Evolutionary conservation across 2,888 invertebrate species (phyloP).

Genomic region (Diaperis boleti): DNA sequence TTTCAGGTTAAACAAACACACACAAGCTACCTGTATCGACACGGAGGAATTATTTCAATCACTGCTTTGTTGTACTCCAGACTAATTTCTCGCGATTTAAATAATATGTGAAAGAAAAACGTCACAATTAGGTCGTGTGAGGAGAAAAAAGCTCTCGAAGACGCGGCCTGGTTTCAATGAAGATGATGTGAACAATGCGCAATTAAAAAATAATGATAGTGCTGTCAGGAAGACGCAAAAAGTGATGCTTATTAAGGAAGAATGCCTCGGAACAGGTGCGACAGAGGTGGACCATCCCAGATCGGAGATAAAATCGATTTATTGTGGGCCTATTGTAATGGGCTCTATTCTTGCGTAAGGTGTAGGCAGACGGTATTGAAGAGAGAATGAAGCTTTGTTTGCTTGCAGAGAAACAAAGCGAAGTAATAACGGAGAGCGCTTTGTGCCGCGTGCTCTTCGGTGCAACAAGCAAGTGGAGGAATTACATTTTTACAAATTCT

Average conservation of each 20-base stretch:
- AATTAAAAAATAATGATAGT: slow-evolving; percentile 20
- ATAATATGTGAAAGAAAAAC: slow-evolving; percentile 16
- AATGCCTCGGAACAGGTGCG: slow-evolving; percentile 7
- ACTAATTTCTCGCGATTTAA: too few species aligned
- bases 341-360: neutral
- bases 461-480: too few species aligned
- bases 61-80: too few species aligned
- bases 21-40: too few species aligned
- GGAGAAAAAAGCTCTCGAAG: neutral
- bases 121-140: slow-evolving; percentile 11
- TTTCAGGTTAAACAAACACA: too few species aligned
- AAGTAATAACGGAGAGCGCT: neutral
- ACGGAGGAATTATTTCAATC: too few species aligned
- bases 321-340: slow-evolving; percentile 3
- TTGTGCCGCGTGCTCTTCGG: neutral
- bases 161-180: neutral
- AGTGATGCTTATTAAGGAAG: neutral
- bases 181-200: slow-evolving; percentile 5
- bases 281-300: slow-evolving; percentile 17
- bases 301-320: slow-evolving; percentile 1
- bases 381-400: neutral
- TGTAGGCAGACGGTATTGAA: neutral
- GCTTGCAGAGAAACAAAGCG: neutral
- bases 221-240: neutral
- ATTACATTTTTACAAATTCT: too few species aligned